Percentiles rank a stretch among this genome's conserved stretches.
Conservation (phyloP, 2,797 vertebrate genomes). For the Pygocentrus nattereri region DNA sequence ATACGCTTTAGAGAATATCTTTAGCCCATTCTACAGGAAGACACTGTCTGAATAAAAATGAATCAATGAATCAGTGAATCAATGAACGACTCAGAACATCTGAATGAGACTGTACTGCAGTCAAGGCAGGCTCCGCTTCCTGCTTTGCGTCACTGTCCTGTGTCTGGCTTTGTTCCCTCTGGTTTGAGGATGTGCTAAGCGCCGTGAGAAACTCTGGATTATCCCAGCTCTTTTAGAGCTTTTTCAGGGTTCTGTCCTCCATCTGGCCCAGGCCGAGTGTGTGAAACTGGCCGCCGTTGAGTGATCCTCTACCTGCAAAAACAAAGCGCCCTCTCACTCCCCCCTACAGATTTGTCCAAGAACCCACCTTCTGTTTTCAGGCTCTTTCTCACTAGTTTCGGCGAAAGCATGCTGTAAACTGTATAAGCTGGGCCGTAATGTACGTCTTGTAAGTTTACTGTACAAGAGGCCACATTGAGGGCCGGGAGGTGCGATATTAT, state of each 20-base stretch:
- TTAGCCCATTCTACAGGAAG: neutral
- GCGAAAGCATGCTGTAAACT: neutral
- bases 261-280: slow-evolving; percentile 62
- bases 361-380: neutral
- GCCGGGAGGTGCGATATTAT: neutral
- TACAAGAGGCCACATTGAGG: neutral
- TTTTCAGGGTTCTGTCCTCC: slow-evolving; percentile 43
- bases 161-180: slow-evolving; percentile 35
- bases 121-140: slow-evolving; percentile 44
- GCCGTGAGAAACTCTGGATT: slow-evolving; percentile 71
- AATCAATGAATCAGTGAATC: neutral
- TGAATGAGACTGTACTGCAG: neutral
- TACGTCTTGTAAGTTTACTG: neutral
- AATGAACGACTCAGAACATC: neutral
- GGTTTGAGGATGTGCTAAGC: slow-evolving; percentile 50
- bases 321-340: slow-evolving; percentile 69
- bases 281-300: slow-evolving; percentile 75
- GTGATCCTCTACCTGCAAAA: slow-evolving; percentile 80
- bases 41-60: neutral
- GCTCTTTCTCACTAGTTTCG: slow-evolving; percentile 12
- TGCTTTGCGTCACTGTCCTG: slow-evolving; percentile 54
- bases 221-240: slow-evolving; percentile 65
- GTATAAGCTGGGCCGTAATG: no score
- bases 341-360: neutral
- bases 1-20: no score